Evolutionary conservation across 2,888 invertebrate species (phyloP).

Genomic region (Leptopterna dolabrata): DNA sequence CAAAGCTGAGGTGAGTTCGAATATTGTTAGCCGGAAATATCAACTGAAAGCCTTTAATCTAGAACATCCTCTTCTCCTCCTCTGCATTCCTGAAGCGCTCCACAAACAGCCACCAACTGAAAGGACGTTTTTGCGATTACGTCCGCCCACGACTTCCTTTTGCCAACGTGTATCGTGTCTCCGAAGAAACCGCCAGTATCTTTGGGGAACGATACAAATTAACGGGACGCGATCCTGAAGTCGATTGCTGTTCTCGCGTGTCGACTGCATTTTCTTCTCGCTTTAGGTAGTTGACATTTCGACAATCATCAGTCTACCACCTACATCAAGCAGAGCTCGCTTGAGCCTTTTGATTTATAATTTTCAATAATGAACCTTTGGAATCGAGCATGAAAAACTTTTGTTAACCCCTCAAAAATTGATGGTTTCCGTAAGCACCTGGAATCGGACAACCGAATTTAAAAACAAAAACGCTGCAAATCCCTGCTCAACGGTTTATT

Average conservation of each 20-base stretch:
- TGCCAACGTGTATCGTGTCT: background rate
- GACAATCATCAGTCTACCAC: too few relatives aligned
- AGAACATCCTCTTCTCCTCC: background rate
- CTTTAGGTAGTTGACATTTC: background rate
- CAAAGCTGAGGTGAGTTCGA: background rate
- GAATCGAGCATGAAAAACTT: too few relatives aligned
- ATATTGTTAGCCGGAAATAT: background rate
- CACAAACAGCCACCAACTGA: background rate
- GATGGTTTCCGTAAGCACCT: too few relatives aligned
- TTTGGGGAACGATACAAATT: background rate
- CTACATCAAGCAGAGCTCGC: too few relatives aligned
- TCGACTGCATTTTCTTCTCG: background rate
- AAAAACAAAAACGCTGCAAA: too few relatives aligned
- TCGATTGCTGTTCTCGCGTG: background rate
- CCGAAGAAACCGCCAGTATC: too few relatives aligned
- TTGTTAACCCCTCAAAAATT: too few relatives aligned
- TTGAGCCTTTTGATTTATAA: too few relatives aligned
- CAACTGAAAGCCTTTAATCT: background rate
- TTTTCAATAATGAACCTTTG: too few relatives aligned
- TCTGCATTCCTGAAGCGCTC: background rate
- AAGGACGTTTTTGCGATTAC: background rate
- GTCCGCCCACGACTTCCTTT: background rate
- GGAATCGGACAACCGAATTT: too few relatives aligned
- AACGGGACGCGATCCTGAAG: background rate
- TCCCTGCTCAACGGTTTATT: too few relatives aligned